These are phyloP conservation scores for Clangula hyemalis DNA, from an alignment of 2,797 vertebrate species.

Conservation along the genomic window DNA sequence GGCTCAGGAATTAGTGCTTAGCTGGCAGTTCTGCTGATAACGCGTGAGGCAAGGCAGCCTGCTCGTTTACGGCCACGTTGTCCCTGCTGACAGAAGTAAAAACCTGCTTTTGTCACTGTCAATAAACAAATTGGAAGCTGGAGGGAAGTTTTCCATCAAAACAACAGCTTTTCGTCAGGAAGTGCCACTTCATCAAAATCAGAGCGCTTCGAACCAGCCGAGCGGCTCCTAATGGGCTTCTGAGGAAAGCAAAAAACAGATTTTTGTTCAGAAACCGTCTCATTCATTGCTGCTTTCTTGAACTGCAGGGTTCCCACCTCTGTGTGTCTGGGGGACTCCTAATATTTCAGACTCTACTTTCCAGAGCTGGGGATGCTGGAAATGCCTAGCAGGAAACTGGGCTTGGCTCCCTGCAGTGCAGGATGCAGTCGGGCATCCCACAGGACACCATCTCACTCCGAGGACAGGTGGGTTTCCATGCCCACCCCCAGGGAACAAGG, in stretches of 20 bases:
- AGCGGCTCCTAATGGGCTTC: neutral
- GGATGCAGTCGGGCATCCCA: neutral
- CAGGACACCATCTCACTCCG: neutral
- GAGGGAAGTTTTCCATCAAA: neutral
- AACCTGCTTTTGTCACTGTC: neutral
- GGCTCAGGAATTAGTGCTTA: constrained; percentile 20
- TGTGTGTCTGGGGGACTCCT: neutral
- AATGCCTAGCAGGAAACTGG: neutral
- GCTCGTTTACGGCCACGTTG: neutral
- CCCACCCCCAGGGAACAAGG: neutral
- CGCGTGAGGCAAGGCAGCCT: neutral
- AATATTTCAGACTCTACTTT: neutral
- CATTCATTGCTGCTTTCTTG: neutral
- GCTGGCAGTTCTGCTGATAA: constrained; percentile 27
- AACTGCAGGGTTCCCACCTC: neutral
- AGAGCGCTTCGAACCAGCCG: neutral
- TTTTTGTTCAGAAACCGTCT: neutral
- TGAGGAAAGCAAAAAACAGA: neutral
- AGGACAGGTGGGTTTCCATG: neutral
- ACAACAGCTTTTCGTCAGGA: neutral
- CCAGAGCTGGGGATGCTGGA: neutral
- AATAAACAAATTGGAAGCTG: constrained; percentile 25
- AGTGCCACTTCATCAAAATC: neutral
- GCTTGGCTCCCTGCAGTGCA: neutral
- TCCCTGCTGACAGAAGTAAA: constrained; percentile 44